Percentiles rank a stretch among this genome's conserved stretches.
phyloP scores from a whole-genome alignment of 2,888 invertebrate species.

The Incurvaria masculella region DNA sequence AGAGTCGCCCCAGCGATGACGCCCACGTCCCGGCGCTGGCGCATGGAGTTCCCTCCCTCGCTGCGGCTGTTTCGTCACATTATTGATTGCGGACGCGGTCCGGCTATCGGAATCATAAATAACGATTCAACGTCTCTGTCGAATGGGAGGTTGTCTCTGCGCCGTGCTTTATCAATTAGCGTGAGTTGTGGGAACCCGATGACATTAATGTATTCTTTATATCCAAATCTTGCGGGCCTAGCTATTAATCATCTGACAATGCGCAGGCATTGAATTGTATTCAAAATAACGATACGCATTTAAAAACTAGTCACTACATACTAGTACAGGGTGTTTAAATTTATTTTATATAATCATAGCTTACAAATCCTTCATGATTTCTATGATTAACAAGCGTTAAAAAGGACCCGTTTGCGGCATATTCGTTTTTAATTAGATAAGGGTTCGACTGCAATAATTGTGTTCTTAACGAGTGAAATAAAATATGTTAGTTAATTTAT shows the following conservation, averaged over 20 bases:
- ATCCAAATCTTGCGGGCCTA: background rate
- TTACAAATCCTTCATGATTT: too few relatives aligned
- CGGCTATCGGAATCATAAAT: conserved; percentile 1
- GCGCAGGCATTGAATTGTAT: background rate
- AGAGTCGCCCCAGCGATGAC: background rate
- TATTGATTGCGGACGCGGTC: background rate
- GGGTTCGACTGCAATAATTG: too few relatives aligned
- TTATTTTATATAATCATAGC: too few relatives aligned
- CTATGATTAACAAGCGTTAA: too few relatives aligned
- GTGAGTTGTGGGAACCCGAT: conserved; percentile 5
- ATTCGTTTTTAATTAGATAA: too few relatives aligned
- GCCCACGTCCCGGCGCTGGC: conserved; percentile 5
- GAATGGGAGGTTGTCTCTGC: background rate
- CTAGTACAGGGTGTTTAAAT: too few relatives aligned
- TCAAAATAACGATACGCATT: background rate
- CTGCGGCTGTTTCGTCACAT: conserved; percentile 1
- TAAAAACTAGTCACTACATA: too few relatives aligned
- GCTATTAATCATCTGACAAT: background rate
- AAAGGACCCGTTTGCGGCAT: too few relatives aligned
- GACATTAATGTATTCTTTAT: conserved; percentile 4
- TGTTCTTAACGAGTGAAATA: too few relatives aligned
- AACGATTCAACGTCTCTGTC: conserved; percentile 1
- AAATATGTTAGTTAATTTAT: too few relatives aligned
- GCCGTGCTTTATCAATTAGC: conserved; percentile 8
- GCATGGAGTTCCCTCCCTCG: background rate